Evolutionary conservation across 2,113 vertebrate genomes (phyloP), one percentile per base, ranked within the genome.

Genomic region (Megaptera novaeangliae): DNA sequence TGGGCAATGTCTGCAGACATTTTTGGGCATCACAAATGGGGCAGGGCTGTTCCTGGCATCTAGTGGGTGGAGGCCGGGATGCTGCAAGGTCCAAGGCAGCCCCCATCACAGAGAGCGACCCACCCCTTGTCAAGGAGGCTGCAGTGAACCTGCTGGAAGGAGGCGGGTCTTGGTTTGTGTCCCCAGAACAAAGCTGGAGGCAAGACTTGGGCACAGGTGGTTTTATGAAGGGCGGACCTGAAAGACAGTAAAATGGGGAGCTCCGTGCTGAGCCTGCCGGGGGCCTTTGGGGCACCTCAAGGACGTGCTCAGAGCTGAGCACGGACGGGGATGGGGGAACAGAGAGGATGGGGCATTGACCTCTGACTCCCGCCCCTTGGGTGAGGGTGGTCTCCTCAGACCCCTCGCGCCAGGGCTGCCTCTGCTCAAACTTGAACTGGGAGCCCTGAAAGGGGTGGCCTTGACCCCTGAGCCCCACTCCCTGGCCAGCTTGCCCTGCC

Each of bases 91-190:
- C 3, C 2, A 4, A 29, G 14, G n/a, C n/a, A 3, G 5, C 25
- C 34, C 90, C 90, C 14, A 11, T 39, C 27, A 6, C 21, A 61
- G 59, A 23, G 1, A 34, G 31, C 6, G 2, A 23, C 41, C 31
- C 12, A 5, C 36, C 8, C 25, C 18, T 0, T 15, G 31, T 46
- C 6, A 1, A 8, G 0, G 8, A 10, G 2, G 21, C 15, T 31
- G 13, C 34, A 20, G 61, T 7, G 61, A 29, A 57, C 21, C 41
- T 3, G 20, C 17, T 0, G 88, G 15, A 80, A 36, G 27, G 57
- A 57, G 52, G 23, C 0, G 0, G 9, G 23, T 31, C 68, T 39
- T 20, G 15, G 3, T 66, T 44, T 3, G 7, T 14, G 17, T 64
- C 18, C 49, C 12, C 3, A 6, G 18, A 59, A 34, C 88, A 34